phyloP scores from a whole-genome alignment of 2,113 vertebrate species.

The Eulacestoma nigropectus region DNA sequence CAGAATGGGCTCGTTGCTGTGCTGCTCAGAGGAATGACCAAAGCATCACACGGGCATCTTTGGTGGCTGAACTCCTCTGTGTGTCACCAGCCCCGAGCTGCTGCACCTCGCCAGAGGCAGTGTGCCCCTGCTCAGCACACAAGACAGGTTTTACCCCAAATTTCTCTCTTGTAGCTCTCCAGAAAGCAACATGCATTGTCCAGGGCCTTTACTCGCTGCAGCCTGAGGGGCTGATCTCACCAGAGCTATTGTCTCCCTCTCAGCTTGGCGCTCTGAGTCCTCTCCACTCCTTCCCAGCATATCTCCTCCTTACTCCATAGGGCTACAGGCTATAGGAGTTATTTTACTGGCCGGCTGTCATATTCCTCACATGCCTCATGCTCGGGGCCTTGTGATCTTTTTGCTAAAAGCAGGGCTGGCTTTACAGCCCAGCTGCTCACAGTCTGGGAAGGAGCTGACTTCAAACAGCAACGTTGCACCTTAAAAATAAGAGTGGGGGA shows the following conservation, averaged over 20 bases:
- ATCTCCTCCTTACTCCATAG: not conserved
- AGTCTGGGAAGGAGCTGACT: constrained; percentile 29
- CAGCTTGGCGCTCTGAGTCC: not conserved
- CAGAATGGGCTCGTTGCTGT: accelerated
- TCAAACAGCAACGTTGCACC: not conserved
- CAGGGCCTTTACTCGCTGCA: not conserved
- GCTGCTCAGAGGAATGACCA: not conserved
- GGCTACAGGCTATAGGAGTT: not conserved
- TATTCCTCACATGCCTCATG: not conserved
- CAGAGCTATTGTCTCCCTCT: not conserved
- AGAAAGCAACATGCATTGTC: not conserved
- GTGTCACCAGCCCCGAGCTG: not conserved
- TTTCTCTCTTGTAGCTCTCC: not conserved
- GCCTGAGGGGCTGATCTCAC: not conserved
- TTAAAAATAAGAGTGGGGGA: not conserved
- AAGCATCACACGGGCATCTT: not conserved
- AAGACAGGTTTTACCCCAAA: accelerated
- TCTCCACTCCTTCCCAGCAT: not conserved
- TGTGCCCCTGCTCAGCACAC: not conserved
- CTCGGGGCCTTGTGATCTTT: not conserved
- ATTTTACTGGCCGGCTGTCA: not conserved
- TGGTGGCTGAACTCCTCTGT: not conserved
- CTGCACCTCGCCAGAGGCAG: not conserved
- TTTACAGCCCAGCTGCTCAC: constrained; percentile 42
- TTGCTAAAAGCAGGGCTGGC: constrained; percentile 3